These are phyloP conservation scores for Dyspetes luteomarginatus DNA, from an alignment of 2,888 invertebrate genomes.

Conservation along the genomic window DNA sequence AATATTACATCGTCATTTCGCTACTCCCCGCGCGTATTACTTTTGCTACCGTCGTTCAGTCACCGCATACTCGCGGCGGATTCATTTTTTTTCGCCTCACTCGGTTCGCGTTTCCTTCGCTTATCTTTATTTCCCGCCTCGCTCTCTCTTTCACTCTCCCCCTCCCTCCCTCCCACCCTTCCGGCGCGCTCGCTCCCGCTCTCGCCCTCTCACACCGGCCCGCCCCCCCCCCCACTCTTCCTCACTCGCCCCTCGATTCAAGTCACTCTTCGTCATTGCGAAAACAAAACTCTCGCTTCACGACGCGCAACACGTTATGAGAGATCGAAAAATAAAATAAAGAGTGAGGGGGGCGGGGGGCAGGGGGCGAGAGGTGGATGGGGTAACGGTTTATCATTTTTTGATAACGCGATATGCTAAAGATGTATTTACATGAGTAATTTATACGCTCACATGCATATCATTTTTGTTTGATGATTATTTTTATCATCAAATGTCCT, in stretches of 20 bases:
- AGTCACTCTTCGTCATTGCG: slow-evolving; percentile 1
- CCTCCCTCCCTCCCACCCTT: background rate
- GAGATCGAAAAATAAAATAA: background rate
- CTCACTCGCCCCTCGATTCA: background rate
- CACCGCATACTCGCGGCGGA: slow-evolving; percentile 13
- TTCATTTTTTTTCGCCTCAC: background rate
- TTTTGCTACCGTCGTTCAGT: background rate
- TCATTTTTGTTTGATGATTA: background rate
- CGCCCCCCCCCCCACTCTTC: background rate
- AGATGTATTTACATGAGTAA: background rate
- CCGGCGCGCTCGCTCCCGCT: background rate
- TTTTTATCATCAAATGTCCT: background rate
- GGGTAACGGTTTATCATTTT: background rate
- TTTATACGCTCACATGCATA: no score
- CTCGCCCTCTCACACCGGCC: background rate
- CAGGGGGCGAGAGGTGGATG: background rate
- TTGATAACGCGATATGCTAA: background rate
- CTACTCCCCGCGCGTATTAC: no score
- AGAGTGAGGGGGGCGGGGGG: background rate
- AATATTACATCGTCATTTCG: slow-evolving; percentile 12
- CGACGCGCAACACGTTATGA: background rate
- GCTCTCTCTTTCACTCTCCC: background rate
- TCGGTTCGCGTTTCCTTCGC: slow-evolving; percentile 10
- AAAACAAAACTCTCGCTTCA: slow-evolving; percentile 4
- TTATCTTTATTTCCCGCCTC: slow-evolving; percentile 23